Evolutionary conservation across 1,140 invertebrate species (phyloP), one percentile per base, ranked within the genome.

Genomic region (Lepidurus apus): DNA sequence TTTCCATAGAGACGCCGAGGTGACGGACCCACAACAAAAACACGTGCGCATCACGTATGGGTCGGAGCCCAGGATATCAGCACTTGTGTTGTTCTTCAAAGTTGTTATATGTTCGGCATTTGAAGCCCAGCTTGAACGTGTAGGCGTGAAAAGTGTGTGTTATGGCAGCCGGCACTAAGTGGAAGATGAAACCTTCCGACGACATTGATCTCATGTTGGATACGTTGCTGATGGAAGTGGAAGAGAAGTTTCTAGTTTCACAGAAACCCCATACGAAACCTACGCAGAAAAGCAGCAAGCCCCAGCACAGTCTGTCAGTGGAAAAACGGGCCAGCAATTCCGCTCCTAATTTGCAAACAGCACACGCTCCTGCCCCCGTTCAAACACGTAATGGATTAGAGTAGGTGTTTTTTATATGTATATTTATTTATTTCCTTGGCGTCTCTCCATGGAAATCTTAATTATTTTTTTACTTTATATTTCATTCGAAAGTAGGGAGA

Each of bases 131-230:
- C 53, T 65, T 13, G 21, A 21, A 65, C 53, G 53, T 65, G 53
- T 21, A 13, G 13, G 53, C 17, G 53, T 21, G 53, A 65, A 65
- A 21, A 21, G 53, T 21, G 53, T 65, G n/a, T 21, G 21, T 65
- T n/a, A 65, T 65, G 53, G 53, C 53, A 7, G 13, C 53, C 53
- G 53, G 53, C 21, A 65, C 53, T 21, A 65, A 65, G 53, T 65
- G 53, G 53, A 65, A 65, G 53, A 65, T 65, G 53, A 65, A 65
- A 17, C 53, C 17, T 13, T n/a, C 5, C 6, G 78, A 79, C 73
- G 78, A 79, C 44, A 79, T 79, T 45, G 78, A 79, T 26, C 73
- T 75, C 10, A 45, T 79, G 74, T 74, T 79, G 9, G 78, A 79
- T 10, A 74, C 43, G 13, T 74, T 79, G 43, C 73, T 79, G 11